Percentiles rank a stretch among this genome's conserved stretches.
Evolutionary conservation across 2,113 vertebrate genomes (phyloP).

Genomic region (cattle (Bos taurus)): ARS-UCD2.0 NC_037352.1:40654501-40655000

Average conservation of each 20-base stretch:
- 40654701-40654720: background rate
- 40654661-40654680: background rate
- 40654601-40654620: background rate
- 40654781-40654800: no score
- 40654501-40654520: background rate
- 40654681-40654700: background rate
- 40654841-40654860: no score
- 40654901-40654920: no score
- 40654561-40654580: background rate
- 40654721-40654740: no score
- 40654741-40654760: fast-evolving
- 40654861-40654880: fast-evolving
- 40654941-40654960: no score
- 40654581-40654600: background rate
- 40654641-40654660: background rate
- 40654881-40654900: no score
- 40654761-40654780: background rate
- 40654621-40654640: background rate
- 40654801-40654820: fast-evolving
- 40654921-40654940: no score
- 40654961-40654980: no score
- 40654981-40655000: no score
- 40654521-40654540: background rate
- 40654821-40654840: fast-evolving
- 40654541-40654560: background rate